These are phyloP conservation scores for Tenthredo livida DNA, from an alignment of 2,888 invertebrate species.

Conservation along the genomic window DNA sequence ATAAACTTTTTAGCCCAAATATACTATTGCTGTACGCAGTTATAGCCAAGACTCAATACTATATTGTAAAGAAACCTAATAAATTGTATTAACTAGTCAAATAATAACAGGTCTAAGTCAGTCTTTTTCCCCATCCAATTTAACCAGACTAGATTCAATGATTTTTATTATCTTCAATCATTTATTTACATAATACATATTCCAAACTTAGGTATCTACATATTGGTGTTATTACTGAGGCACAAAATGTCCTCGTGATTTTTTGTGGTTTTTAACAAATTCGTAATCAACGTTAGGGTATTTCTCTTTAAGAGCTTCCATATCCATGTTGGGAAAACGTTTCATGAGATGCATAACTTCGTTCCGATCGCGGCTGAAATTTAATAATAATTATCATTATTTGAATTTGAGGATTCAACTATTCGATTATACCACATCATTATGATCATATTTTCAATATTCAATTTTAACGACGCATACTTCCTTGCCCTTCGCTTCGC, in stretches of 20 bases:
- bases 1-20: constrained; percentile 52
- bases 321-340: constrained; percentile 88
- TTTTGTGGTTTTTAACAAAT: constrained; percentile 81
- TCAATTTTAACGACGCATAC: constrained; percentile 72
- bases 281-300: constrained; percentile 90
- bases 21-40: constrained; percentile 38
- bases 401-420: not conserved
- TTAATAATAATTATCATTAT: not conserved
- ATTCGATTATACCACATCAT: not conserved
- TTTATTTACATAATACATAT: constrained; percentile 49
- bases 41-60: constrained; percentile 54
- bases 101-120: constrained; percentile 30
- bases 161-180: constrained; percentile 25
- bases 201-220: constrained; percentile 17
- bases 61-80: constrained; percentile 57
- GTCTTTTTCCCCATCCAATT: not conserved
- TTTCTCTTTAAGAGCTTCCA: constrained; percentile 84
- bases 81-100: constrained; percentile 65
- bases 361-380: constrained; percentile 71
- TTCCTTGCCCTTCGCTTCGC: constrained; percentile 81
- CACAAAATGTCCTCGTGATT: constrained; percentile 83
- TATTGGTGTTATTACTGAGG: constrained; percentile 69
- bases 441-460: not conserved
- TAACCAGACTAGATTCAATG: constrained; percentile 54
- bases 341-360: constrained; percentile 79